Evolutionary conservation across 2,113 vertebrate genomes (phyloP), one percentile per base, ranked within the genome.

Genomic region (Lathamus discolor): DNA sequence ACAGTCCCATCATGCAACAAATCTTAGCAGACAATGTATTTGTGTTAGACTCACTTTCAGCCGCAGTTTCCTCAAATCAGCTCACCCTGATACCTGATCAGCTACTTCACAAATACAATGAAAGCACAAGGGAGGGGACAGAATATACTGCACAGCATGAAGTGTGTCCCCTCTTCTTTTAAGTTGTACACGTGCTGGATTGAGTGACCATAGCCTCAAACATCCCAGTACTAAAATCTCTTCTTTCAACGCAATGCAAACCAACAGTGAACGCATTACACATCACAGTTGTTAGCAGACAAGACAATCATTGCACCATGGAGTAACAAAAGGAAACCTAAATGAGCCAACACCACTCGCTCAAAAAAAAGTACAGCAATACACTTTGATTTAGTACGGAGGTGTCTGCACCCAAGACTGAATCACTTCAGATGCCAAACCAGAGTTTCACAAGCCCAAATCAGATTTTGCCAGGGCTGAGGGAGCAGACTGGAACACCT

Each of bases 111-210:
- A 90, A 86, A 57, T 22, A 13, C 41, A 57, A 20, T 13, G 13
- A 46, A 31, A 90, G 41, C 37, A 59, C 29, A 64, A 13, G 5
- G 52, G 29, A 73, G 10, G 13, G 25, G 25, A 13, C 31, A 86
- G 64, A 90, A 61, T 6, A 64, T 4, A 54, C 3, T 6, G 33
- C 23, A 70, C 18, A 70, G 35, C 13, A 1, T n/a, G 20, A 66
- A 69, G 19, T 6, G 2, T 81, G 5, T 0, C 4, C 3, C 62
- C 7, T 1, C 0, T 37, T 63, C 54, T 39, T 87, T 77, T 43
- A 46, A 88, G 23, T 13, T 23, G 24, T 18, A 20, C 3, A 6
- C 3, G 1, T 19, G 33, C 57, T n/a, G 37, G 20, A 78, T 1
- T 37, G 55, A 69, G 39, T 13, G 62, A 83, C 16, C 15, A 37